Percentiles rank a stretch among this genome's conserved stretches.
Evolutionary conservation across 2,888 invertebrate species (phyloP).

Genomic region (Chromoteleia sp.): DNA sequence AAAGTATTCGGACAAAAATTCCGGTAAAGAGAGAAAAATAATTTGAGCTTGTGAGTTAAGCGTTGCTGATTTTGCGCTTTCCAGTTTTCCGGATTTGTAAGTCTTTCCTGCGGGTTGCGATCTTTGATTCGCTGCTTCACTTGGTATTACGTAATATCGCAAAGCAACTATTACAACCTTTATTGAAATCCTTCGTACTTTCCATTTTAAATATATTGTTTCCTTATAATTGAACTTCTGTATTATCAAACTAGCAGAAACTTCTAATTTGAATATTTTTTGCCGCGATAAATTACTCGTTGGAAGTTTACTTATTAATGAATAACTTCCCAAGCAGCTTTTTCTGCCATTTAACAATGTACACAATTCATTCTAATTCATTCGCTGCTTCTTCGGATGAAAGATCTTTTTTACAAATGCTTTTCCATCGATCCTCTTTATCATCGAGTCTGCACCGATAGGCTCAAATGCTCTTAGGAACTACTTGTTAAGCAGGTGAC

Average conservation of each 20-base stretch:
- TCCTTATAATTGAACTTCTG: constrained; percentile 37
- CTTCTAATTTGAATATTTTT: constrained; percentile 21
- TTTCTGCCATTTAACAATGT: too few species aligned
- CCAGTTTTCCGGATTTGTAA: constrained; percentile 50
- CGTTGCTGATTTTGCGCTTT: constrained; percentile 67
- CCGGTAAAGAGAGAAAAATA: constrained; percentile 57
- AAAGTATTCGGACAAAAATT: constrained; percentile 58
- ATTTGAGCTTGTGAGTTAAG: constrained; percentile 61
- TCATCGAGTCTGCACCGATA: too few species aligned
- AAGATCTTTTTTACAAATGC: too few species aligned
- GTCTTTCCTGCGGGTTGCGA: constrained; percentile 58
- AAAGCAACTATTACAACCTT: constrained; percentile 29
- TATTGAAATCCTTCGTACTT: constrained; percentile 24
- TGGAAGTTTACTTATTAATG: constrained; percentile 10
- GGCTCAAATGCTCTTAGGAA: too few species aligned
- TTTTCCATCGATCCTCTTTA: too few species aligned
- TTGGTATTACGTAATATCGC: constrained; percentile 45
- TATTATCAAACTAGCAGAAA: not conserved
- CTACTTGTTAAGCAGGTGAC: too few species aligned
- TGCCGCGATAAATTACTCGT: not conserved
- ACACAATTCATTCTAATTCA: too few species aligned
- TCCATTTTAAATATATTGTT: constrained; percentile 16
- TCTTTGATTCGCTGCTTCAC: constrained; percentile 35
- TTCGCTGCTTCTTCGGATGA: too few species aligned
- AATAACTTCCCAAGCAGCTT: too few species aligned